Conservation (phyloP, 2,888 invertebrate genomes). For the Bellardia pandia region DNA sequence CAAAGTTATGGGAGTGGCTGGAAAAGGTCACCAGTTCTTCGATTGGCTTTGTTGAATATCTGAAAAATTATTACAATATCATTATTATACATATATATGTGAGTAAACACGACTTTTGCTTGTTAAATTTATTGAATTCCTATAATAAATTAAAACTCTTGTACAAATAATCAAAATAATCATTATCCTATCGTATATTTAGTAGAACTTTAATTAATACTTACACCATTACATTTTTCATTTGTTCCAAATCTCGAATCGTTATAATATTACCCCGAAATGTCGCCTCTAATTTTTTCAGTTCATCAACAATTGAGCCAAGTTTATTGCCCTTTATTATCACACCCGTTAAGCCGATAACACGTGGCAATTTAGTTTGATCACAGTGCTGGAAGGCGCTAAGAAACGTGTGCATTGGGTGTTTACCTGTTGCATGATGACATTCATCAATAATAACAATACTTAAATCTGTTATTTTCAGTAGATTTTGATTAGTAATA, state of each 20-base stretch:
- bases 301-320: conserved; percentile 85
- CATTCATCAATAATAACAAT: conserved; percentile 97
- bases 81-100: too few relatives aligned
- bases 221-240: conserved; percentile 84
- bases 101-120: background rate
- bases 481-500: conserved; percentile 87
- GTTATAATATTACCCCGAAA: conserved; percentile 90
- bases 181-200: too few relatives aligned
- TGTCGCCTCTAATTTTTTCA: conserved; percentile 88
- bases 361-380: conserved; percentile 86
- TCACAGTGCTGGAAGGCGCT: conserved; percentile 85
- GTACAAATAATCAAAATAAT: too few relatives aligned
- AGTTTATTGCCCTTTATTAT: conserved; percentile 90
- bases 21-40: conserved; percentile 82
- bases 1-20: conserved; percentile 35
- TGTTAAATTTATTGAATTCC: too few relatives aligned
- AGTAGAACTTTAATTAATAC: conserved; percentile 69
- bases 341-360: conserved; percentile 95
- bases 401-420: conserved; percentile 93
- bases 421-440: conserved; percentile 92
- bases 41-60: conserved; percentile 86
- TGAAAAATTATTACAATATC: conserved; percentile 76
- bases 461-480: conserved; percentile 88
- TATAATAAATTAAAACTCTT: too few relatives aligned
- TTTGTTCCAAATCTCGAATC: conserved; percentile 85